Evolutionary conservation across 2,113 vertebrate species (phyloP).

Genomic region (Choloepus hoffmanni): DNA sequence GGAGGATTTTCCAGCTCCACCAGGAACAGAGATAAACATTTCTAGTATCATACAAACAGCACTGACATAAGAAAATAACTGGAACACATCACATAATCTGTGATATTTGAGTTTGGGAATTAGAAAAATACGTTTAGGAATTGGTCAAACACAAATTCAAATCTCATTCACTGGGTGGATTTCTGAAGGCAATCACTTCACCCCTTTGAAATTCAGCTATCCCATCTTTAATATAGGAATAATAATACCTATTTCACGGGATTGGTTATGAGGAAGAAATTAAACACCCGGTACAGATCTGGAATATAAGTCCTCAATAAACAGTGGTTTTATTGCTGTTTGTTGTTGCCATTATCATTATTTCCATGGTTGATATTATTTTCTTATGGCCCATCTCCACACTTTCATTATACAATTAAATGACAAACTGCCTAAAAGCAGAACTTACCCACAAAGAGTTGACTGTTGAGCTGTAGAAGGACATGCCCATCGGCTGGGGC

Average conservation of each 20-base stretch:
- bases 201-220: background rate
- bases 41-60: background rate
- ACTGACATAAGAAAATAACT: background rate
- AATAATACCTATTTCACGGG: background rate
- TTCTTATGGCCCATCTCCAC: background rate
- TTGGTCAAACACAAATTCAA: background rate
- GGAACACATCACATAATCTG: background rate
- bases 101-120: background rate
- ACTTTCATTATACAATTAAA: background rate
- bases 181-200: background rate
- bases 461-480: slow-evolving; percentile 96
- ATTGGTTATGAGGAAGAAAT: background rate
- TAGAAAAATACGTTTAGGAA: background rate
- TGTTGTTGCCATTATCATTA: too few relatives aligned
- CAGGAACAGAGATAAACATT: background rate
- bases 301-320: background rate
- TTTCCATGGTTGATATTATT: background rate
- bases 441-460: slow-evolving; percentile 95
- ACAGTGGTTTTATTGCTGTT: background rate
- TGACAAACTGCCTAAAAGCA: background rate
- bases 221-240: background rate
- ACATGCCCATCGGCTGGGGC: slow-evolving; percentile 93
- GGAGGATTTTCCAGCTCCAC: background rate
- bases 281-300: background rate
- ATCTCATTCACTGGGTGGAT: background rate